Evolutionary conservation across 2,797 vertebrate species (phyloP).

Genomic region (Leptodactylus fallax): DNA sequence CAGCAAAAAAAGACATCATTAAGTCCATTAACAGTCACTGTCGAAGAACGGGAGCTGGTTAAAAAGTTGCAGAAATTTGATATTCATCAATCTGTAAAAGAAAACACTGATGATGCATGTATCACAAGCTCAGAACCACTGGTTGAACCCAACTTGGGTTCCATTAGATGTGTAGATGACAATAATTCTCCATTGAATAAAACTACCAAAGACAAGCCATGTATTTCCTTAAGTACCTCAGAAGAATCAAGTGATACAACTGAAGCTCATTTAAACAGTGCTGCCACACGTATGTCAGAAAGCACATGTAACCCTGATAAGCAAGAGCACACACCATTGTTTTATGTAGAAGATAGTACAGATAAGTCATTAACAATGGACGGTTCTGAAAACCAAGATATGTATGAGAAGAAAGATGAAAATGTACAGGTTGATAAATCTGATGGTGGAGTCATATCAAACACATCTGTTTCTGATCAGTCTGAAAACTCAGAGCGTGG

Average conservation of each 20-base stretch:
- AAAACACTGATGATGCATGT: conserved; percentile 73
- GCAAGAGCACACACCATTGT: conserved; percentile 74
- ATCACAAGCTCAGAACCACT: conserved; percentile 74
- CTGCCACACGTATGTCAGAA: conserved; percentile 76
- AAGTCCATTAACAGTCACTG: conserved; percentile 73
- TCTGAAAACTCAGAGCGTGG: neutral
- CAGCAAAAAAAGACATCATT: conserved; percentile 63
- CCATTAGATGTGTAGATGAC: conserved; percentile 18
- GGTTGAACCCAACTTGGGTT: conserved; percentile 65
- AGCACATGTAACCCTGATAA: conserved; percentile 77
- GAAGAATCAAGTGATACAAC: conserved; percentile 71
- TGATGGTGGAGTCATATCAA: neutral
- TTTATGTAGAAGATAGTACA: conserved; percentile 82
- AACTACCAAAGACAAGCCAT: conserved; percentile 25
- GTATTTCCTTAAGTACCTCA: conserved; percentile 41
- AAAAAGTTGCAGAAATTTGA: conserved; percentile 82
- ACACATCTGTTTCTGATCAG: neutral
- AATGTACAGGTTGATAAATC: conserved; percentile 29
- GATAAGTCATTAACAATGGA: conserved; percentile 90
- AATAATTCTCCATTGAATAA: conserved; percentile 52
- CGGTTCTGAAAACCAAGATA: conserved; percentile 83
- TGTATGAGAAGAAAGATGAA: conserved; percentile 68
- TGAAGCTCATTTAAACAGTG: conserved; percentile 80
- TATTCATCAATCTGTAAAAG: conserved; percentile 74
- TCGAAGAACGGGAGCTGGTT: conserved; percentile 85